Percentiles rank a stretch among this genome's conserved stretches.
These are phyloP conservation scores for Pammene fasciana DNA, from an alignment of 2,888 invertebrate species.

Conservation along the genomic window DNA sequence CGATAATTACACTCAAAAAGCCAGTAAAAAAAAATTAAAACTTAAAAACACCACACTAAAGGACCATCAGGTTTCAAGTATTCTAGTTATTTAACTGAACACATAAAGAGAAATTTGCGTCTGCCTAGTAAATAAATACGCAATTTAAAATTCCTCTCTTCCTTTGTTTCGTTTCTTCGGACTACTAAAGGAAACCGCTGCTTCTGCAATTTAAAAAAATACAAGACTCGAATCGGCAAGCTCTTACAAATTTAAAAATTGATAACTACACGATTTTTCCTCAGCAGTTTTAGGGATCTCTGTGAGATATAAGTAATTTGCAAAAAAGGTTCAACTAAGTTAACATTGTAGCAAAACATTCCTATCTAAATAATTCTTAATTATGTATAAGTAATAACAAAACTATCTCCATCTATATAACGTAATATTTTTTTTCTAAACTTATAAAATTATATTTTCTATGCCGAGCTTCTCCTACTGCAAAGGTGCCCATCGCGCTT, in stretches of 20 bases:
- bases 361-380: too few species aligned
- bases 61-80: background rate
- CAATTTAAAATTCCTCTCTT: conserved; percentile 35
- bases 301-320: background rate
- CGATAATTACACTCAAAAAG: too few species aligned
- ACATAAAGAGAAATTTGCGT: conserved; percentile 20
- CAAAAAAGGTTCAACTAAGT: too few species aligned
- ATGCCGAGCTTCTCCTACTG: too few species aligned
- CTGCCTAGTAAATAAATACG: conserved; percentile 33
- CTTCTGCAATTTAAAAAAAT: conserved; percentile 34
- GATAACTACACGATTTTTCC: conserved; percentile 34
- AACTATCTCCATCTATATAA: too few species aligned
- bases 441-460: too few species aligned
- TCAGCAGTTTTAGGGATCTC: conserved; percentile 35
- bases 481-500: too few species aligned
- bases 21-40: too few species aligned
- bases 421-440: too few species aligned
- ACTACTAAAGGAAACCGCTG: conserved; percentile 39
- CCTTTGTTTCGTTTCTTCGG: conserved; percentile 38
- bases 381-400: too few species aligned
- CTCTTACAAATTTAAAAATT: conserved; percentile 39
- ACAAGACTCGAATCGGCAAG: conserved; percentile 38
- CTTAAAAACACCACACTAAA: background rate
- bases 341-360: too few species aligned
- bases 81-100: background rate